Base-by-base conservation (phyloP, 2,888 invertebrate species). In the Epirrhoe alternata region DNA sequence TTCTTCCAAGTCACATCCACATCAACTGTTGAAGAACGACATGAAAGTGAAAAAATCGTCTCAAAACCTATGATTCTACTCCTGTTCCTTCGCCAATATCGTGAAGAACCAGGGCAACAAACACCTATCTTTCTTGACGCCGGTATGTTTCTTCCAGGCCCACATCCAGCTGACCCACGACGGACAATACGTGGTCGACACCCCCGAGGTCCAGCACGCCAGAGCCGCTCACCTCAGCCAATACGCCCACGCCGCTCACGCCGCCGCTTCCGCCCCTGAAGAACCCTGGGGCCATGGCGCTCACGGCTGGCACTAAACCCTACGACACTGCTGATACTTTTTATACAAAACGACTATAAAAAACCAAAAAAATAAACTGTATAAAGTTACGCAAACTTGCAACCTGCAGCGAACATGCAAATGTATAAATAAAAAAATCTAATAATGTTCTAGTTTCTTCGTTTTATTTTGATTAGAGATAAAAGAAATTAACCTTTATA, bases 101-200 rank as follows among this genome's bases (percentile, higher is more conserved):
- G n/a, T n/a, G 24, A 24, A 24, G 24, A 24, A 24, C 24, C 24
- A 24, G 24, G 24, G 24, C 3, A 1, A 1, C 24, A 24, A 24
- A 24, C 1, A 8, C 35, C 35, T 35, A 10, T 1, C 5, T n/a
- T n/a, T 6, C 14, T 14, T 45, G n/a, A 6, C 14, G 14, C 38
- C 10, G 8, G 12, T 33, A 24, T 45, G 6, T 7, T 52, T 52
- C 52, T 58, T n/a, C 12, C 86, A 86, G 83, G 93, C 93, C 64
- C 86, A 93, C 84, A 92, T 93, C 83, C 92, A 93, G 73, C 88
- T 93, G 72, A 92, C 92, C 75, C 93, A 92, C 82, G 93, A 93
- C 80, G 93, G 92, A 24, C 92, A 92, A 75, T 92, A 88, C 89
- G 92, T 93, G 30, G 90, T 92, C 0, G 93, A 93, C 85, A 92